phyloP scores from a whole-genome alignment of 2,888 invertebrate species.

The Carpatolechia fugitivella region DNA sequence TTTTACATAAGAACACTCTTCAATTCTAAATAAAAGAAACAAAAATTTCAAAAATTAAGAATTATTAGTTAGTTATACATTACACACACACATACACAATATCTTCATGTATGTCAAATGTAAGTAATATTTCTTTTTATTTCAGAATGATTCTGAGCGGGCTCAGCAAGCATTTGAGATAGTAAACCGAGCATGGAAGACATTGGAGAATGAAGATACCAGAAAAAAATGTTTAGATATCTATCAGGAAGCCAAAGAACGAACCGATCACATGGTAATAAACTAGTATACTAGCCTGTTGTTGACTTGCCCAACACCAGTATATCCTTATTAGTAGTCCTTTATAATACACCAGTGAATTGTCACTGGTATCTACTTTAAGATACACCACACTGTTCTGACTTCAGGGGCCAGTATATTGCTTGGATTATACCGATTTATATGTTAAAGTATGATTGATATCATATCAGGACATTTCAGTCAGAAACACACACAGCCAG shows the following conservation, averaged over 20 bases:
- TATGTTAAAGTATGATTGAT: too few species aligned
- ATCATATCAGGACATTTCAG: too few species aligned
- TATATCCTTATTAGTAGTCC: neutral
- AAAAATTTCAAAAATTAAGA: too few species aligned
- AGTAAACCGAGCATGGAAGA: conserved; percentile 97
- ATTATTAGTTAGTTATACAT: neutral
- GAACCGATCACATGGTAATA: conserved; percentile 95
- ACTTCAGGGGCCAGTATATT: too few species aligned
- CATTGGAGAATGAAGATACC: conserved; percentile 95
- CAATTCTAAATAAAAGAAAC: too few species aligned
- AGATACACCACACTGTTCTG: too few species aligned
- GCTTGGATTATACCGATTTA: too few species aligned
- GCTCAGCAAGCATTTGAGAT: conserved; percentile 96
- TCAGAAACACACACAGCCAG: too few species aligned
- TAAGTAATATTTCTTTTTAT: conserved; percentile 29
- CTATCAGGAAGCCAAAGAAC: conserved; percentile 97
- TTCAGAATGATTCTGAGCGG: conserved; percentile 93
- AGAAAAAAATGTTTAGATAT: conserved; percentile 96
- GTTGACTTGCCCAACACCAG: neutral
- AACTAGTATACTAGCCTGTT: neutral
- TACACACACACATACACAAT: neutral
- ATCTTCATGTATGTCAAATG: neutral
- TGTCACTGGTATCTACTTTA: too few species aligned
- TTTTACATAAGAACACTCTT: too few species aligned
- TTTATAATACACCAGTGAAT: too few species aligned